phyloP scores from a whole-genome alignment of 2,888 invertebrate species.

The Drosophila colorata region DNA sequence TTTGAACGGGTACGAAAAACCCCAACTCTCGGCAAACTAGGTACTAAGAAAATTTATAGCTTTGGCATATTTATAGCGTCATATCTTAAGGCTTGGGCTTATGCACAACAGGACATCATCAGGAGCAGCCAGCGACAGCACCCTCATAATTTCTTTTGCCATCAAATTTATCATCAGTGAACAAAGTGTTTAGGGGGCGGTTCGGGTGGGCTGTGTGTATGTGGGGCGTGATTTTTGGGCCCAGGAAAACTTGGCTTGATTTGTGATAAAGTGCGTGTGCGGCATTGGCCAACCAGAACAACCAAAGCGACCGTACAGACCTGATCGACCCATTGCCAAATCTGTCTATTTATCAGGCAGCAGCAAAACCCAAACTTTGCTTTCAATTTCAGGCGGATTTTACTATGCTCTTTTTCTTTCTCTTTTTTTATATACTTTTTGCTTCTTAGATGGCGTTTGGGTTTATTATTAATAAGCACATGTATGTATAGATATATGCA shows the following conservation, averaged over 20 bases:
- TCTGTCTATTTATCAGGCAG: conserved; percentile 69
- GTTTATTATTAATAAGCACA: conserved; percentile 76
- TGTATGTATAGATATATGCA: background rate
- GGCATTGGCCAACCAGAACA: conserved; percentile 33
- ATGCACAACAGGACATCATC: conserved; percentile 79
- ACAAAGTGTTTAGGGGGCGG: conserved; percentile 34
- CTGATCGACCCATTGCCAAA: conserved; percentile 29
- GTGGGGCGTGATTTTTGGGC: conserved; percentile 70
- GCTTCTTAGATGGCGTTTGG: conserved; percentile 36
- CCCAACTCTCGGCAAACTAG: conserved; percentile 3
- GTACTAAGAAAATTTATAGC: conserved; percentile 71
- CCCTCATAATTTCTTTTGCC: conserved; percentile 77
- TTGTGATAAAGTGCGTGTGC: conserved; percentile 77
- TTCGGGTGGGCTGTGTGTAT: conserved; percentile 5
- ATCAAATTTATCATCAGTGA: conserved; percentile 76
- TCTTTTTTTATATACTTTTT: background rate
- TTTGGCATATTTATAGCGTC: conserved; percentile 75
- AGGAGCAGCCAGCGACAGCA: conserved; percentile 60
- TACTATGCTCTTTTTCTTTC: conserved; percentile 54
- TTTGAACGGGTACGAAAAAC: conserved; percentile 62
- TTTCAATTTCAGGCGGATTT: conserved; percentile 73
- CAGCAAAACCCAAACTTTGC: conserved; percentile 59
- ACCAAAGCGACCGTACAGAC: conserved; percentile 9
- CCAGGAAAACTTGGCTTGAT: conserved; percentile 74
- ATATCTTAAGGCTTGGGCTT: conserved; percentile 65